phyloP scores from a whole-genome alignment of 2,888 invertebrate species.

The Leptinotarsa juncta region DNA sequence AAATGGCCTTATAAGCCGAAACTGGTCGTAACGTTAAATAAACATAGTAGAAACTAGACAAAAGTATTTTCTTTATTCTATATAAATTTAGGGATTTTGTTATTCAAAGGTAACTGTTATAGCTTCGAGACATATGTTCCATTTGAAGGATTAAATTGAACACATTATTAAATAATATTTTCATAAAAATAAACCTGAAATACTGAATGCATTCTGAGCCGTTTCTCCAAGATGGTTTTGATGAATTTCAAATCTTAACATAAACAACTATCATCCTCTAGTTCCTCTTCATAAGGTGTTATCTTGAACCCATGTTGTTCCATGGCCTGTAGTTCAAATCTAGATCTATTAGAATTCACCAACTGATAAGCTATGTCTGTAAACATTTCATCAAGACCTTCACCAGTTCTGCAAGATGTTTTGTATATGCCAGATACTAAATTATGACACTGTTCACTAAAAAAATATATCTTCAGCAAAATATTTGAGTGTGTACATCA shows the following conservation, averaged over 20 bases:
- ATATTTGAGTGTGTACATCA: background rate
- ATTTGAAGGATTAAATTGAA: too few relatives aligned
- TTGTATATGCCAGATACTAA: slow-evolving; percentile 89
- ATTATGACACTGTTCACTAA: slow-evolving; percentile 90
- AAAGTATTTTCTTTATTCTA: too few relatives aligned
- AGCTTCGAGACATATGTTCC: too few relatives aligned
- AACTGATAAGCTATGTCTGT: slow-evolving; percentile 85
- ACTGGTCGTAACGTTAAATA: too few relatives aligned
- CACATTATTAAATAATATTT: too few relatives aligned
- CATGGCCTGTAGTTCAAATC: slow-evolving; percentile 83
- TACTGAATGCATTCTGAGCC: too few relatives aligned
- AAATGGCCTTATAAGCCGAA: too few relatives aligned
- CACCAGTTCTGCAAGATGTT: slow-evolving; percentile 89
- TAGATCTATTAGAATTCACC: slow-evolving; percentile 83
- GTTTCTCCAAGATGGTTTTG: background rate
- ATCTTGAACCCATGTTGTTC: slow-evolving; percentile 84
- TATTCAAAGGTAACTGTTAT: too few relatives aligned
- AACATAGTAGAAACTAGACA: too few relatives aligned
- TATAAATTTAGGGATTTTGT: too few relatives aligned
- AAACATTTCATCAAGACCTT: slow-evolving; percentile 93
- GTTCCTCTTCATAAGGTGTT: slow-evolving; percentile 71
- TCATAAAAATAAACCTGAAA: too few relatives aligned
- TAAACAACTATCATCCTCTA: slow-evolving; percentile 65
- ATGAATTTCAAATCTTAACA: slow-evolving; percentile 59
- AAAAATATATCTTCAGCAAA: slow-evolving; percentile 52